A percentile compares a stretch with the other conserved stretches of the same genome.
Conservation (phyloP, 2,113 vertebrate genomes). For the Aegypius monachus region DNA sequence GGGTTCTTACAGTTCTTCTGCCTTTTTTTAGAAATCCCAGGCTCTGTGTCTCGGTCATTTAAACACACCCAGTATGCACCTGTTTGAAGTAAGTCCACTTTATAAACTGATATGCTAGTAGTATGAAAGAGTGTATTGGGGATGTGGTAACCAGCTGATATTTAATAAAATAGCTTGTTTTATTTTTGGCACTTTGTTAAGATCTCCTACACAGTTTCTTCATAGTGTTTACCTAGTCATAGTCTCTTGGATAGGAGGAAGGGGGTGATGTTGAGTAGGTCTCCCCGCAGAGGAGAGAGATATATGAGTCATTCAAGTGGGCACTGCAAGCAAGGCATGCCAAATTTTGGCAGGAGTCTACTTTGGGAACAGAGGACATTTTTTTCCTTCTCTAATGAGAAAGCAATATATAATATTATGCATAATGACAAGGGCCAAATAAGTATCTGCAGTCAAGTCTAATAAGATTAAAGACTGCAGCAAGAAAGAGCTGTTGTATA, state of each 20-base stretch:
- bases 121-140: accelerated
- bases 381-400: not conserved
- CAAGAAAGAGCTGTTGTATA: not conserved
- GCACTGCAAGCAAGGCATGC: not conserved
- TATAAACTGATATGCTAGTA: accelerated
- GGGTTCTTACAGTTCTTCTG: not conserved
- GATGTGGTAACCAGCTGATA: not conserved
- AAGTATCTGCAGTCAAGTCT: not conserved
- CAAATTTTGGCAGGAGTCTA: not conserved
- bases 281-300: not conserved
- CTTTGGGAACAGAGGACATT: not conserved
- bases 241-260: not conserved
- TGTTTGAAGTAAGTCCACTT: not conserved
- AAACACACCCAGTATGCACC: not conserved
- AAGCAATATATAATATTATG: not conserved
- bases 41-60: not conserved
- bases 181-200: not conserved
- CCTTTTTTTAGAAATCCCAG: not conserved
- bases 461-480: slow-evolving; percentile 41
- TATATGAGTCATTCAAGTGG: not conserved
- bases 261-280: not conserved
- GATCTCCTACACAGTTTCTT: accelerated
- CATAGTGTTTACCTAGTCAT: accelerated
- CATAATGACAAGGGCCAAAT: not conserved
- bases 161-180: not conserved